Conservation (phyloP, 2,113 vertebrate genomes). For the Rhipidura dahli region DNA sequence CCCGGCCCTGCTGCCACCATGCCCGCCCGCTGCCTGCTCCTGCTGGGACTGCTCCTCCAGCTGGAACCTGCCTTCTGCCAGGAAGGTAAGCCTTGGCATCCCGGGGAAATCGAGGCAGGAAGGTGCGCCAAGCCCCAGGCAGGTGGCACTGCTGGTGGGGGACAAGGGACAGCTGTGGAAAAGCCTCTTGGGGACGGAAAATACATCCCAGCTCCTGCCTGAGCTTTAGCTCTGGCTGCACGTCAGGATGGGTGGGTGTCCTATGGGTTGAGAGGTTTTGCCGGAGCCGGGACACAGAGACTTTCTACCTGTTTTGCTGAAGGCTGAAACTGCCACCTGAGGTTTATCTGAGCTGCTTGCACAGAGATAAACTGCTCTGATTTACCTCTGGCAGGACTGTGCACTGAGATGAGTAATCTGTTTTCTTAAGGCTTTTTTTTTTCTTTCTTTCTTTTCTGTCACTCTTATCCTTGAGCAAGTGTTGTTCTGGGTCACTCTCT, state of each 20-base stretch:
- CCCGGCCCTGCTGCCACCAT: constrained; percentile 2
- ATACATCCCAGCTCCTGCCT: background rate
- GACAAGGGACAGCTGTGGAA: accelerated
- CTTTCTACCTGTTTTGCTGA: background rate
- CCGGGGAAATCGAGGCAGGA: background rate
- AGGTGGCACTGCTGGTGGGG: background rate
- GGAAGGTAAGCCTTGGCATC: constrained; percentile 43
- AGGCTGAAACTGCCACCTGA: background rate
- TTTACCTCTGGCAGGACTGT: background rate
- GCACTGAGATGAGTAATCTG: background rate
- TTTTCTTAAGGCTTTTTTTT: background rate
- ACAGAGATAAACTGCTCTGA: background rate
- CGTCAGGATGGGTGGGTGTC: accelerated
- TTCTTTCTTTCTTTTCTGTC: background rate
- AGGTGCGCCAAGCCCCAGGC: accelerated
- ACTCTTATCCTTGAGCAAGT: background rate
- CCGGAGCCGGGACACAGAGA: accelerated
- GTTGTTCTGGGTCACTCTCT: background rate
- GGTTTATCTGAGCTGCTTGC: background rate
- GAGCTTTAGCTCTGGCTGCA: background rate
- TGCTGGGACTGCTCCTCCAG: constrained; percentile 13
- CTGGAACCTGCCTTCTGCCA: constrained; percentile 60
- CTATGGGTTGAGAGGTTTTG: background rate
- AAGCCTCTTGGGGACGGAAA: background rate
- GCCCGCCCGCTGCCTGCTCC: background rate